Evolutionary conservation across 2,888 invertebrate genomes (phyloP), one percentile per base, ranked within the genome.

Genomic region (Hydriomena furcata): DNA sequence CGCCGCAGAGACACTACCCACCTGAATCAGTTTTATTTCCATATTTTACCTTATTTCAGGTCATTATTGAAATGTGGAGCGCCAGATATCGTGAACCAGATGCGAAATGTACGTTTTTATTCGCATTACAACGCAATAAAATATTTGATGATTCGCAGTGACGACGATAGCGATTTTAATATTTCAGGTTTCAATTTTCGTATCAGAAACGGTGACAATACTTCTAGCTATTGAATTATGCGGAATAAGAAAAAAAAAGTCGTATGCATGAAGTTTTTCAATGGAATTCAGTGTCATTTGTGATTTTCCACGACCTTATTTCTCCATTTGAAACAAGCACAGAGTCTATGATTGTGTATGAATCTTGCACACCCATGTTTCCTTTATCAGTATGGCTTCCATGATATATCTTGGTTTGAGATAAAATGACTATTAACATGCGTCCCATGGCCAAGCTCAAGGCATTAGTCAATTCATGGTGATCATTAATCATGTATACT

Each of bases 81-180:
- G 52, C 49, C 40, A 43, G 57, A 47, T 54, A 58, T 38, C 40
- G 45, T 41, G 42, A 49, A 46, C 50, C 54, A 57, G 54, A 52
- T 57, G 52, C 52, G 37, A 13, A 52, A 51, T 47, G 40, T 49
- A 30, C 51, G 13, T 48, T 55, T 59, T 55, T 60, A 58, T 60
- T 52, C 30, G 53, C 51, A 55, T 47, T 54, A 35, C 34, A 8
- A 40, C 32, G 37, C 32, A 37, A 42, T 57, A 52, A 51, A 48
- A 30, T 31, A n/a, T 10, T 11, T 32, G 50, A 47, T 50, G 55
- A 49, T 44, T 57, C 42, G 48, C 37, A 21, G 30, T 8, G 31
- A 47, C 34, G 38, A 25, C 17, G 24, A 28, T 30, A 23, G 8
- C 12, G 30, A 1, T 10, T 10, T 24, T 11, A 21, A 31, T 17